These are phyloP conservation scores for Probosciger aterrimus DNA, from an alignment of 2,113 vertebrate species.

Conservation along the genomic window DNA sequence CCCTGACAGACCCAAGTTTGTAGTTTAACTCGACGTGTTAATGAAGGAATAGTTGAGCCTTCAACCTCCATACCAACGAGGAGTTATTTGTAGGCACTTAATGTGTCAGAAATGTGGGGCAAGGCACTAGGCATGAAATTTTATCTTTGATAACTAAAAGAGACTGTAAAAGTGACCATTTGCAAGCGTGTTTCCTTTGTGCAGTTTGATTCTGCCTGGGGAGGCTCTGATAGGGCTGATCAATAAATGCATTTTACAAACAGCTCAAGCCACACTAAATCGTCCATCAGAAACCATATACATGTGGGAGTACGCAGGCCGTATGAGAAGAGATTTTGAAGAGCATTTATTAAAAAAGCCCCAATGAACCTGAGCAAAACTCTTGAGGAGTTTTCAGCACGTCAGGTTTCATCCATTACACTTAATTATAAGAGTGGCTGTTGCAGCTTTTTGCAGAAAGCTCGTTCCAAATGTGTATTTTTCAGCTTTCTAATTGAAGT, in stretches of 20 bases:
- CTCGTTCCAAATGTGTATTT: background rate
- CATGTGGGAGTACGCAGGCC: fast-evolving
- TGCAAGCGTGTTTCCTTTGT: fast-evolving
- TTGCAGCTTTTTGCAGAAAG: background rate
- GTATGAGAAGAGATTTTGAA: fast-evolving
- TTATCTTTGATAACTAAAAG: background rate
- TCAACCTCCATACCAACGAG: fast-evolving
- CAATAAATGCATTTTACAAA: fast-evolving
- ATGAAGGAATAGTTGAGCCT: background rate
- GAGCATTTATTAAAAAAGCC: background rate
- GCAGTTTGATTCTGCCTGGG: background rate
- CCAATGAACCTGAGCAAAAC: background rate
- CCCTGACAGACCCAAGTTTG: background rate
- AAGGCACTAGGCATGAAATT: background rate
- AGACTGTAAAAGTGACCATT: background rate
- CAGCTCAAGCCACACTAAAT: background rate
- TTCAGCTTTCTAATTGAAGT: background rate
- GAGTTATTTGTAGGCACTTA: background rate
- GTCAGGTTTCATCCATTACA: background rate
- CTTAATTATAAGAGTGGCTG: background rate
- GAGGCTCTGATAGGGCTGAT: background rate
- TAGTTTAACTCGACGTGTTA: fast-evolving
- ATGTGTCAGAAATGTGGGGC: no score
- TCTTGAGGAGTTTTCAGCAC: background rate
- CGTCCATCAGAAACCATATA: background rate